Base-by-base conservation (phyloP, 2,888 invertebrate genomes). In the Pammene fasciana region DNA sequence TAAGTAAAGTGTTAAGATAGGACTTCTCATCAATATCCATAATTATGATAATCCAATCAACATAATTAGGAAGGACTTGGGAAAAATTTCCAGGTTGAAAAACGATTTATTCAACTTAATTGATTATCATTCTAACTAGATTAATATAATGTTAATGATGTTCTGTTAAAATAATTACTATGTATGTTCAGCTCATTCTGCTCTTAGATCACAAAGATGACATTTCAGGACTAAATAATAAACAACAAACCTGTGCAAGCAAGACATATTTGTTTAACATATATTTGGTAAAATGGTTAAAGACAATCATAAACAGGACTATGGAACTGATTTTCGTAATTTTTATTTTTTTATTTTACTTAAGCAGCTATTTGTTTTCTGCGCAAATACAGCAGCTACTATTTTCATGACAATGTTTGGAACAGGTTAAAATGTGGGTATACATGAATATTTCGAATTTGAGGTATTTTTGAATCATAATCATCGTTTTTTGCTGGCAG, bases 401-500 rank as follows among this genome's bases (percentile, higher is more conserved):
- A 26, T 26, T 11, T 38, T 46, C 26, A 61, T 61, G 14, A 38
- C 45, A 55, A 45, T 48, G 48, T 10, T 26, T 18, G 10, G 18
- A 48, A 48, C 41, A 48, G 26, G 36, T 48, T 57, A 48, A 6
- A 13, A 7, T 38, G 46, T 50, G 48, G 50, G 61, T 61, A 50
- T 50, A 50, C 5, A 8, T 6, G 1, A 52, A n/a, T 62, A 9
- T 62, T 62, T 48, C 13, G n/a, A 26, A n/a, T 52, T 52, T 62
- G 16, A n/a, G 41, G 38, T 61, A 59, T 50, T 13, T 61, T 61
- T 50, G 50, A 61, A 61, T 48, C 14, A 50, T 50, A 61, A 48
- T 61, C 16, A 36, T 50, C 50, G 50, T 52, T 50, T 38, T 62
- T 41, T 36, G 11, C 48, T 65, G 41, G 57, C 41, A 57, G 65